Conservation (phyloP, 1,140 invertebrate genomes). For the Drosophila arizonae region DNA sequence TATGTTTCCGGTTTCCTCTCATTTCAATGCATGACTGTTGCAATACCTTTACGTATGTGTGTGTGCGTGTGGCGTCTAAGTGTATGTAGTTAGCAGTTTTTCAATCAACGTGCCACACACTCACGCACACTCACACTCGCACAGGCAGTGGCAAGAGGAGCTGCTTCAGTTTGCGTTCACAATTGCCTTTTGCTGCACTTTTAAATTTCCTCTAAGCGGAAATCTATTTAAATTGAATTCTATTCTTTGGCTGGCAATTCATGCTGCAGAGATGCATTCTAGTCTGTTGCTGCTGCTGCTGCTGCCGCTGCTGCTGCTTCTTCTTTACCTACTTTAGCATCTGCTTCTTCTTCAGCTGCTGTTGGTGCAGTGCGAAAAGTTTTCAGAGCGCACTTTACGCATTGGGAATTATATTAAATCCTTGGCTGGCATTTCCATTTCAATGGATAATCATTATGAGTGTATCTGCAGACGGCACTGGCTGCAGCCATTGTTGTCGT, state of each 20-base stretch:
- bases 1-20: constrained; percentile 41
- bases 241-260: constrained; percentile 68
- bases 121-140: constrained; percentile 14
- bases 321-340: constrained; percentile 3
- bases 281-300: constrained; percentile 28
- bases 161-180: constrained; percentile 59
- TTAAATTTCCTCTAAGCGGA: constrained; percentile 82
- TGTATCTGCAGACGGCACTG: constrained; percentile 52
- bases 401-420: constrained; percentile 80
- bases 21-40: constrained; percentile 54
- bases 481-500: constrained; percentile 35
- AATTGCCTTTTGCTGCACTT: constrained; percentile 66
- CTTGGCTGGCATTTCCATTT: constrained; percentile 78
- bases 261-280: constrained; percentile 60
- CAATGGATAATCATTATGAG: constrained; percentile 82
- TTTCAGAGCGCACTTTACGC: constrained; percentile 64
- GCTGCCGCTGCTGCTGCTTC: not conserved
- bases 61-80: constrained; percentile 34
- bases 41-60: constrained; percentile 34
- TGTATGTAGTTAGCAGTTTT: constrained; percentile 77
- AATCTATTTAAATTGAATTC: constrained; percentile 82
- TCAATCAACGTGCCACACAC: constrained; percentile 68
- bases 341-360: constrained; percentile 14
- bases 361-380: constrained; percentile 59
- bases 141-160: constrained; percentile 9